Conservation (phyloP, 2,113 vertebrate genomes). For the Neotoma lepida region DNA sequence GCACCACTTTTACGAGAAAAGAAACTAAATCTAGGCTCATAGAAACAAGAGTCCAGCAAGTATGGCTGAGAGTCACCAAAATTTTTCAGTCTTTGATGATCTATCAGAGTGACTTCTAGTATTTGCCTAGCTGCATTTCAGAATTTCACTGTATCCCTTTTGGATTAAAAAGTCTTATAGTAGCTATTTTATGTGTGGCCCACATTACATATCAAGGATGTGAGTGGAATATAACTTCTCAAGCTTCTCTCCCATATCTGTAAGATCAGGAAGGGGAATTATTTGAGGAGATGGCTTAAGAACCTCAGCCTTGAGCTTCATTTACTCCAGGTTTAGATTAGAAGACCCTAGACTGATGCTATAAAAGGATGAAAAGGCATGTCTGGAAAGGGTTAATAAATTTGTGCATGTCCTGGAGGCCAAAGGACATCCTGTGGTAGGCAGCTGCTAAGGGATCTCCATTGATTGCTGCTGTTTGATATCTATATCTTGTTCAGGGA, state of each 20-base stretch:
- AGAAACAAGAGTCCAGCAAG: background rate
- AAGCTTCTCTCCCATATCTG: background rate
- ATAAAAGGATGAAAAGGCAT: background rate
- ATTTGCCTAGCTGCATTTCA: background rate
- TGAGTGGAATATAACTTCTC: background rate
- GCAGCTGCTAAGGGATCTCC: background rate
- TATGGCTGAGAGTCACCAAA: background rate
- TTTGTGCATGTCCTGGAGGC: background rate
- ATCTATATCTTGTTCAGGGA: background rate
- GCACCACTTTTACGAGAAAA: background rate
- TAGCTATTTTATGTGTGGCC: background rate
- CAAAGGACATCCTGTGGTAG: background rate
- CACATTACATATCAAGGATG: background rate
- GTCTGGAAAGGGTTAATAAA: background rate
- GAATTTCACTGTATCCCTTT: background rate
- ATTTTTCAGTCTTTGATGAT: background rate
- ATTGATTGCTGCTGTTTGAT: background rate
- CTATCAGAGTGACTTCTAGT: background rate
- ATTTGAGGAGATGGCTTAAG: background rate
- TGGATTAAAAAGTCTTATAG: background rate
- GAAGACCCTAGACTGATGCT: background rate
- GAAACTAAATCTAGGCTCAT: background rate
- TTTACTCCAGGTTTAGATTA: background rate
- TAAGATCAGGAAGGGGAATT: background rate
- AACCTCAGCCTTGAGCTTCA: fast-evolving